These are phyloP conservation scores for Aporophyla lueneburgensis DNA, from an alignment of 2,888 invertebrate genomes.

Conservation along the genomic window DNA sequence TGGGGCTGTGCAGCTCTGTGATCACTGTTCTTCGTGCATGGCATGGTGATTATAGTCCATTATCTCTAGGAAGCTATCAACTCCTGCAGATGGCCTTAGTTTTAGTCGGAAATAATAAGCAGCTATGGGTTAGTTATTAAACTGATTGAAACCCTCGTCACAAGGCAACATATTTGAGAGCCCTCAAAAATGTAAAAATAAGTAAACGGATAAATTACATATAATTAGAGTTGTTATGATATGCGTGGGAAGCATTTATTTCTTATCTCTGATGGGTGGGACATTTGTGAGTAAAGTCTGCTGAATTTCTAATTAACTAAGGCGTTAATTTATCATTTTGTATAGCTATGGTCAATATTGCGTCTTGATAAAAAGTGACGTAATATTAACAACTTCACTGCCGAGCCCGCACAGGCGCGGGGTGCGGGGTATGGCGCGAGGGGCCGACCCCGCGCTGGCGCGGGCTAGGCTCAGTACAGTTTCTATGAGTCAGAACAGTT, in stretches of 20 bases:
- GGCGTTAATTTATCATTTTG: slow-evolving; percentile 38
- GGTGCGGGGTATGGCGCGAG: too few species aligned
- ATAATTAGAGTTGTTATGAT: slow-evolving; percentile 17
- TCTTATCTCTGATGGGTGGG: slow-evolving; percentile 30
- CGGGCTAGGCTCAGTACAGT: too few species aligned
- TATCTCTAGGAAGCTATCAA: slow-evolving; percentile 52
- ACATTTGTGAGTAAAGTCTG: slow-evolving; percentile 26
- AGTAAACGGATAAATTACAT: neutral
- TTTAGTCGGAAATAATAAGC: slow-evolving; percentile 45
- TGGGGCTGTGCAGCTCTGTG: slow-evolving; percentile 25
- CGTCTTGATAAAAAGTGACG: slow-evolving; percentile 53
- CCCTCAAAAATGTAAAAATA: slow-evolving; percentile 1
- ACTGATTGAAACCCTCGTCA: slow-evolving; percentile 9
- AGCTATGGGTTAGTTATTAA: slow-evolving; percentile 15
- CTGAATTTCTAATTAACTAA: slow-evolving; percentile 17
- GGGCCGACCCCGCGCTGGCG: too few species aligned
- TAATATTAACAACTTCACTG: too few species aligned
- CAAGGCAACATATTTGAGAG: slow-evolving; percentile 11
- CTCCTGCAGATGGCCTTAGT: slow-evolving; percentile 22
- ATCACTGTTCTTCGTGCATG: slow-evolving; percentile 38
- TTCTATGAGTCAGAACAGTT: too few species aligned
- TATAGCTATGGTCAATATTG: slow-evolving; percentile 34
- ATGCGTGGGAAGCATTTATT: slow-evolving; percentile 27
- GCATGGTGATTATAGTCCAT: slow-evolving; percentile 46
- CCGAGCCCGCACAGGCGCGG: too few species aligned